phyloP scores from a whole-genome alignment of 2,888 invertebrate genomes.

The Artemia sinica region DNA sequence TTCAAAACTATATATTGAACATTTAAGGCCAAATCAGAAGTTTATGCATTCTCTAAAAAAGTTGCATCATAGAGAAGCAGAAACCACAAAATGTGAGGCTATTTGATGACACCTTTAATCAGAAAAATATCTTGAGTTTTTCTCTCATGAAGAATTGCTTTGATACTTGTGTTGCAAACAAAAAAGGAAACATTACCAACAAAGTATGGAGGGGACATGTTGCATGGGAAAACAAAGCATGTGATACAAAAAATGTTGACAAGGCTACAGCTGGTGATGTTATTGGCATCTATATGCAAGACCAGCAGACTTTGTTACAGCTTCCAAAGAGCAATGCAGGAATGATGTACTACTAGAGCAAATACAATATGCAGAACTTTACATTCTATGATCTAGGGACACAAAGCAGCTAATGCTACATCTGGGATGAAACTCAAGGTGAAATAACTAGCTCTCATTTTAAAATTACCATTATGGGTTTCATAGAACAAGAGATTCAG shows the following conservation, averaged over 20 bases:
- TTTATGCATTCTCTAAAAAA: background rate
- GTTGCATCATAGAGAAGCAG: background rate
- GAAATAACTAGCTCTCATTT: background rate
- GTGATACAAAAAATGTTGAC: background rate
- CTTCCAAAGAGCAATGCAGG: constrained; percentile 1
- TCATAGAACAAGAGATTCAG: no score
- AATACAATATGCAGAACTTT: background rate
- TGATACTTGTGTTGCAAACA: background rate
- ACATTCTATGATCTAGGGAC: background rate
- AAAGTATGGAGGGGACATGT: background rate
- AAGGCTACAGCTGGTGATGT: background rate
- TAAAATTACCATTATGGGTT: background rate
- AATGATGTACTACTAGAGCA: background rate
- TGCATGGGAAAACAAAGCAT: background rate
- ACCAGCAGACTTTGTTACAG: background rate
- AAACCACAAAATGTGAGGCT: background rate
- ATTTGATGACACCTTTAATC: background rate
- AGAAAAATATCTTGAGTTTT: background rate
- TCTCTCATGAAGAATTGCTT: background rate
- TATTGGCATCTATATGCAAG: background rate
- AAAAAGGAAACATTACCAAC: background rate
- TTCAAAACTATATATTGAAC: background rate
- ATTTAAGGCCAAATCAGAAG: background rate
- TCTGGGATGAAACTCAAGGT: background rate
- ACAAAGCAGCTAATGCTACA: background rate